Base-by-base conservation (phyloP, 2,888 invertebrate species). In the Apodemia zela region DNA sequence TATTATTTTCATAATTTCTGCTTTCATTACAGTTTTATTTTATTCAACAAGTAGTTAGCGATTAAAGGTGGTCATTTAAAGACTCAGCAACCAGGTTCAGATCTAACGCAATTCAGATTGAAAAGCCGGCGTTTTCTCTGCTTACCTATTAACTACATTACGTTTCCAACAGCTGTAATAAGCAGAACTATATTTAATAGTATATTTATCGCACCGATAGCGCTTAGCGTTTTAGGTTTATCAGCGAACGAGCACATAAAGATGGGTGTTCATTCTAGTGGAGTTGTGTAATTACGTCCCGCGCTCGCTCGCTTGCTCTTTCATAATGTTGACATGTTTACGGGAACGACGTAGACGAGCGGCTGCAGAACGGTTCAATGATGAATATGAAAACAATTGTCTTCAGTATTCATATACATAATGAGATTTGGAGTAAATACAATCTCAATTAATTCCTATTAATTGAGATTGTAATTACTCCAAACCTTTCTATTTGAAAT, bases 191-290 rank as follows among this genome's bases (percentile, higher is more conserved):
- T 13, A 25, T 47, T 21, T 35, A 42, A 60, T 60, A 42, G 25
- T 29, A 47, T 45, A 57, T 47, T 47, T 47, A 47, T 47, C 29
- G 57, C 25, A 17, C 25, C 60, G 29, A 60, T 47, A 60, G 60
- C 21, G 59, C 42, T 60, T 68, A 68, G 75, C 76, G 78, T 81
- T 82, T 81, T 81, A 83, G 82, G 79, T 83, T 83, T 85, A 85
- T 87, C 85, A 60, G 75, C 71, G 74, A 77, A 76, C 76, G 76
- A 72, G 73, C 72, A 73, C 80, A 81, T 85, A 86, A 87, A 85
- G 80, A 81, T 79, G 79, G 77, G 74, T 76, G 81, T 85, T 86
- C 81, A 87, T 84, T 82, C 78, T 81, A 71, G 74, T 75, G 79
- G 77, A 80, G 80, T 77, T 73, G 75, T 70, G 81, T 83, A 83